Evolutionary conservation across 2,113 vertebrate species (phyloP).

Genomic region (Labrus mixtus): DNA sequence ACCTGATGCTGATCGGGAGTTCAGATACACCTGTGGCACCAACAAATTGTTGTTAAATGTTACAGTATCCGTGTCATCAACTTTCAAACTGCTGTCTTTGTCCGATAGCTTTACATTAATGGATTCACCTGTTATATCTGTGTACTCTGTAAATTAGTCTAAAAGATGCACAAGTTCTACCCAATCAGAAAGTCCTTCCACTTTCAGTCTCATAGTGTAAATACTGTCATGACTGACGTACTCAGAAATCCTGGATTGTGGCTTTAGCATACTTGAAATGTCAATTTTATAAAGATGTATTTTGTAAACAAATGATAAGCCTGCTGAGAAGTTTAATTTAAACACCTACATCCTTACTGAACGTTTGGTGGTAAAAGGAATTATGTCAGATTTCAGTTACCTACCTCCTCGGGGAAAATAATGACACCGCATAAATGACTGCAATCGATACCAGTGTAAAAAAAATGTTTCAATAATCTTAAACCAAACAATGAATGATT

Average conservation of each 20-base stretch:
- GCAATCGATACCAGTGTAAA: conserved; percentile 55
- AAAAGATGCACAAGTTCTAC: conserved; percentile 17
- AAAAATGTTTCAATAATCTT: conserved; percentile 47
- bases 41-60: conserved; percentile 7
- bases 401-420: conserved; percentile 71
- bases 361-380: conserved; percentile 43
- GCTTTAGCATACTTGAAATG: conserved; percentile 76
- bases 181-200: conserved; percentile 37
- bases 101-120: conserved; percentile 34
- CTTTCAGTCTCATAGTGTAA: conserved; percentile 15
- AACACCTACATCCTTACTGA: conserved; percentile 47
- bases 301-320: conserved; percentile 71
- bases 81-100: conserved; percentile 33
- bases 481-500: conserved; percentile 61
- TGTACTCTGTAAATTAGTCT: conserved; percentile 19
- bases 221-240: conserved; percentile 25
- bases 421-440: conserved; percentile 58
- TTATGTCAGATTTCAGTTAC: conserved; percentile 58
- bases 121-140: conserved; percentile 17
- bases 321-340: conserved; percentile 76
- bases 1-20: conserved; percentile 55
- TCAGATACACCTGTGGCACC: conserved; percentile 16
- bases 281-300: conserved; percentile 68
- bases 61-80: not conserved
- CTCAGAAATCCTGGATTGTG: conserved; percentile 60